Evolutionary conservation across 2,797 vertebrate genomes (phyloP).

Genomic region (Cyclura pinguis): DNA sequence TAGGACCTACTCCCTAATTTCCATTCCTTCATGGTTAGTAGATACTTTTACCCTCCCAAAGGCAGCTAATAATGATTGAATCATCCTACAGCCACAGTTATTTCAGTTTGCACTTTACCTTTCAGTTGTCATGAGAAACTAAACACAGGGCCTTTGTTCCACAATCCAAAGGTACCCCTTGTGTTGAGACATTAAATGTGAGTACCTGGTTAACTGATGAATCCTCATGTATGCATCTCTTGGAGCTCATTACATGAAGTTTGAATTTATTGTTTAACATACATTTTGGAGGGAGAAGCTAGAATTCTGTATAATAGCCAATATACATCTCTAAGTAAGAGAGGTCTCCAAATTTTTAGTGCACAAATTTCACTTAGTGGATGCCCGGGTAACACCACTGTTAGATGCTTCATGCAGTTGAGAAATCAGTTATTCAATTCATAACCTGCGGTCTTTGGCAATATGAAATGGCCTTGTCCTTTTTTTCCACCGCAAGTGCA

Average conservation of each 20-base stretch:
- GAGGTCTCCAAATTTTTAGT: neutral
- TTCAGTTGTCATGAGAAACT: neutral
- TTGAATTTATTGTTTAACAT: neutral
- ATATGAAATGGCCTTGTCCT: neutral
- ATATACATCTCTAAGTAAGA: neutral
- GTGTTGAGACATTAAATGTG: neutral
- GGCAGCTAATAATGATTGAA: neutral
- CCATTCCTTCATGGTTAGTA: neutral
- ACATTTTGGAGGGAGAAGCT: neutral
- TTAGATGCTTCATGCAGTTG: neutral
- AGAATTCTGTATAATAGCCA: neutral
- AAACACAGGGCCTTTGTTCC: neutral
- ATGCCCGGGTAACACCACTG: neutral
- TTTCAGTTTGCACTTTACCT: neutral
- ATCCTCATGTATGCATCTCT: neutral
- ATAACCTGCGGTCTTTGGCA: neutral
- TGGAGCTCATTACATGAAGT: neutral
- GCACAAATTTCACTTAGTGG: neutral
- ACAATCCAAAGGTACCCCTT: neutral
- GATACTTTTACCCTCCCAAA: neutral
- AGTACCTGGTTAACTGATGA: neutral
- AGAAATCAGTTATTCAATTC: neutral
- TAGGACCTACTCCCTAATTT: neutral
- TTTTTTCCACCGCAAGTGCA: neutral
- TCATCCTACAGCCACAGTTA: neutral